phyloP scores from a whole-genome alignment of 92 coral and sea anemone genomes.

The Paragorgia papillata region DNA sequence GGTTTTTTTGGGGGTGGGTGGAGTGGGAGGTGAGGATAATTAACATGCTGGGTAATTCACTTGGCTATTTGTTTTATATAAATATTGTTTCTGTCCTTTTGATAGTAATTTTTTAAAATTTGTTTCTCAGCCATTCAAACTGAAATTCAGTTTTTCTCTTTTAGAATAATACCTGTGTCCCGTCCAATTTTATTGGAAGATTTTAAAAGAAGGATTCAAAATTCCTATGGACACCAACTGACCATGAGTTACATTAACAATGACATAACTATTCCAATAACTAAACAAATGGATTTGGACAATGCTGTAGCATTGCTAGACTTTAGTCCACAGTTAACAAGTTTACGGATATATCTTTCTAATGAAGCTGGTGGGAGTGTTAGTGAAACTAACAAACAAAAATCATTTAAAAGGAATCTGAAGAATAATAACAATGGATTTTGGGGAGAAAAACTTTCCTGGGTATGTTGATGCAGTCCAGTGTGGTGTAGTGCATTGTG shows the following conservation, averaged over 20 bases:
- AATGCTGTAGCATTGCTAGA: conserved; percentile 94
- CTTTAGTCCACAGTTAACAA: conserved; percentile 88
- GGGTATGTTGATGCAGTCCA: conserved; percentile 9
- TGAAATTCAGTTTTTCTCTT: neutral
- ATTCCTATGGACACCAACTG: conserved; percentile 93
- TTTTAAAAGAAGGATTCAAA: conserved; percentile 75
- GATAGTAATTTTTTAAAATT: no score
- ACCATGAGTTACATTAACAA: conserved; percentile 93
- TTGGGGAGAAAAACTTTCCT: conserved; percentile 29
- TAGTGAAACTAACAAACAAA: neutral
- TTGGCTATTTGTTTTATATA: no score
- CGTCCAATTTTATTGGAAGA: conserved; percentile 86
- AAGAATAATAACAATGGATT: conserved; percentile 26
- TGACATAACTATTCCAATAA: conserved; percentile 90
- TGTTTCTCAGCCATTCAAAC: no score
- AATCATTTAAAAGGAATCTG: conserved; percentile 14
- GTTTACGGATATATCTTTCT: conserved; percentile 84
- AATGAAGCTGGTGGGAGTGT: conserved; percentile 19
- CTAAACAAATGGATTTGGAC: conserved; percentile 91
- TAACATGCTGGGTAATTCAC: no score
- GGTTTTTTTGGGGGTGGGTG: no score
- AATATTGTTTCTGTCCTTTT: no score
- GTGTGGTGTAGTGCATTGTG: neutral
- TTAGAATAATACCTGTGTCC: conserved; percentile 87
- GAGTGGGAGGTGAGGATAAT: no score